Percentiles rank a stretch among this genome's conserved stretches.
These are phyloP conservation scores for Orius laevigatus DNA, from an alignment of 1,140 invertebrate genomes.

Conservation along the genomic window DNA sequence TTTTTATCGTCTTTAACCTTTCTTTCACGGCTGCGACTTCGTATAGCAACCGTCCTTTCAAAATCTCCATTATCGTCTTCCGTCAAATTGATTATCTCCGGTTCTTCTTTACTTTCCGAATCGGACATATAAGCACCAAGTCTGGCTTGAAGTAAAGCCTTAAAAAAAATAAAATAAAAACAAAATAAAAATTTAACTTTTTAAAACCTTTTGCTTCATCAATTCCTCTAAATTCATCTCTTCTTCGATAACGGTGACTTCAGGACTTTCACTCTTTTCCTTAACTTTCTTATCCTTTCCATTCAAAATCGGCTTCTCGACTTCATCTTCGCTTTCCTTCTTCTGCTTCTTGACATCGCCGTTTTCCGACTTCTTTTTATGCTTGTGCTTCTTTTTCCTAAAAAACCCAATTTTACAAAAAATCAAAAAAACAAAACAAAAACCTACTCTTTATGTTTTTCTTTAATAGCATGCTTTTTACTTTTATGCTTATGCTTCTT, in stretches of 20 bases:
- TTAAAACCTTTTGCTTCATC: constrained; percentile 64
- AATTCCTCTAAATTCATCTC: constrained; percentile 75
- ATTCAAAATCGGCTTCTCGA: constrained; percentile 10
- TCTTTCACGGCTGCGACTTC: constrained; percentile 21
- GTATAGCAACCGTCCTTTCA: constrained; percentile 21
- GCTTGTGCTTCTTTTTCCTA: constrained; percentile 33
- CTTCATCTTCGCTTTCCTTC: constrained; percentile 22
- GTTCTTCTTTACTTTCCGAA: constrained; percentile 19
- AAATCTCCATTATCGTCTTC: constrained; percentile 23
- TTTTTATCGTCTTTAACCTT: constrained; percentile 11
- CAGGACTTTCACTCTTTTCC: constrained; percentile 51
- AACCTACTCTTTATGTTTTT: constrained; percentile 21
- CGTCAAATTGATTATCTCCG: constrained; percentile 23
- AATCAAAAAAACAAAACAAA: background rate
- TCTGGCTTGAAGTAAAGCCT: constrained; percentile 40
- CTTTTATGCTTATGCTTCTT: constrained; percentile 40
- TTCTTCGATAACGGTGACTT: constrained; percentile 60
- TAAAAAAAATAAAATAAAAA: constrained; percentile 12
- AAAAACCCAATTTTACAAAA: constrained; percentile 18
- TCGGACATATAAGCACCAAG: constrained; percentile 29
- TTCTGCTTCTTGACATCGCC: constrained; percentile 26
- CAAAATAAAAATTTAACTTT: constrained; percentile 8
- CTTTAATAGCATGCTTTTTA: constrained; percentile 30
- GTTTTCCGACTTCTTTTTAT: constrained; percentile 29
- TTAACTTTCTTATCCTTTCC: constrained; percentile 30